Conservation (phyloP, 2,113 vertebrate genomes). For the Trematomus loennbergii region DNA sequence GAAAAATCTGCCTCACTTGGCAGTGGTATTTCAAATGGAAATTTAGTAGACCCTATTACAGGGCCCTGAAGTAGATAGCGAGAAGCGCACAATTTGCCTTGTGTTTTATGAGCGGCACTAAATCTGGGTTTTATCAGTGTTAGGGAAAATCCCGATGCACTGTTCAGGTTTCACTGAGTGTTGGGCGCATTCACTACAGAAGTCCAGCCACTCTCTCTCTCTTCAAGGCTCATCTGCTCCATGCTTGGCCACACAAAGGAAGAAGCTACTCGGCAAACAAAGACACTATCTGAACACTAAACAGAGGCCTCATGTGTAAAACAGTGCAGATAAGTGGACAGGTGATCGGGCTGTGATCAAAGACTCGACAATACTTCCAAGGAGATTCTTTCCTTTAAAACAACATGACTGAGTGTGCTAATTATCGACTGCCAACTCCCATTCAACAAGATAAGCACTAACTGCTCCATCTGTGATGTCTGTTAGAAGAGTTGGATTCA, state of each 20-base stretch:
- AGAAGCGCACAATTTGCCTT: slow-evolving; percentile 75
- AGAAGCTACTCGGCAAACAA: slow-evolving; percentile 38
- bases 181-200: slow-evolving; percentile 29
- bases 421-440: slow-evolving; percentile 53
- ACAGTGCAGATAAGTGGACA: slow-evolving; percentile 69
- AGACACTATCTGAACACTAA: slow-evolving; percentile 65
- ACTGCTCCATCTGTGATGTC: slow-evolving; percentile 10
- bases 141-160: slow-evolving; percentile 55
- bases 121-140: slow-evolving; percentile 77
- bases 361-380: slow-evolving; percentile 50
- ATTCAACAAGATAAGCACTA: slow-evolving; percentile 45
- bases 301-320: slow-evolving; percentile 57
- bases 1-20: slow-evolving; percentile 37
- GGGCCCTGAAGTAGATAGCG: slow-evolving; percentile 58
- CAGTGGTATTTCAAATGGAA: slow-evolving; percentile 70
- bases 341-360: slow-evolving; percentile 72
- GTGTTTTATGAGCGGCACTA: slow-evolving; percentile 75
- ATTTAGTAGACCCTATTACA: slow-evolving; percentile 71
- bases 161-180: slow-evolving; percentile 60
- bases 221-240: slow-evolving; percentile 58
- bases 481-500: slow-evolving; percentile 2
- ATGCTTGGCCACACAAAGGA: slow-evolving; percentile 68
- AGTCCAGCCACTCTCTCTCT: slow-evolving; percentile 37
- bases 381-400: slow-evolving; percentile 61
- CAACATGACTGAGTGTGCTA: slow-evolving; percentile 62